phyloP scores from a whole-genome alignment of 2,113 vertebrate species.

The Pristiophorus japonicus region DNA sequence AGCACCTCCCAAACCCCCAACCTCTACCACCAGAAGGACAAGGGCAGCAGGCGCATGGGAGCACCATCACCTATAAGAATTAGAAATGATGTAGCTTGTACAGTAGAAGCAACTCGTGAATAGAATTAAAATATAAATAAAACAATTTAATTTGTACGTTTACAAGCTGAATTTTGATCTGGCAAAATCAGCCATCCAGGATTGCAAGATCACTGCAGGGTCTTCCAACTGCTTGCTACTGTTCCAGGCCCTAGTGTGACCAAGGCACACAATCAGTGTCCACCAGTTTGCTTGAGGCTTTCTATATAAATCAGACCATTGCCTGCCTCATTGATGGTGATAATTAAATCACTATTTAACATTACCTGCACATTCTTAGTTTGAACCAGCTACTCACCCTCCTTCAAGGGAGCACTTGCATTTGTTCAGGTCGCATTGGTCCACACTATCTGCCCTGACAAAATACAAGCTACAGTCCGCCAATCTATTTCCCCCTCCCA shows the following conservation, averaged over 20 bases:
- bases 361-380: neutral
- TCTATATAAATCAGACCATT: neutral
- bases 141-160: neutral
- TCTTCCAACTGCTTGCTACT: neutral
- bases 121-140: neutral
- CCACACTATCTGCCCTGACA: neutral
- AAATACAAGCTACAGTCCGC: neutral
- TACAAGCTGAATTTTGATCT: neutral
- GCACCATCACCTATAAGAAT: no score
- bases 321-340: neutral
- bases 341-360: neutral
- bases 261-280: neutral
- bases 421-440: neutral
- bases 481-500: neutral
- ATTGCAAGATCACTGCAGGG: neutral
- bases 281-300: neutral
- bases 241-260: neutral
- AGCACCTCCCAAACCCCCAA: no score
- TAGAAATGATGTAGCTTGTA: neutral
- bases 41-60: no score
- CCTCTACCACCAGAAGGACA: no score
- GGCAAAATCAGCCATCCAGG: neutral
- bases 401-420: neutral
- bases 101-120: neutral
- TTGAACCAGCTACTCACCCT: neutral